Conservation (phyloP, 2,888 invertebrate genomes). For the Drosophila niveifrons region DNA sequence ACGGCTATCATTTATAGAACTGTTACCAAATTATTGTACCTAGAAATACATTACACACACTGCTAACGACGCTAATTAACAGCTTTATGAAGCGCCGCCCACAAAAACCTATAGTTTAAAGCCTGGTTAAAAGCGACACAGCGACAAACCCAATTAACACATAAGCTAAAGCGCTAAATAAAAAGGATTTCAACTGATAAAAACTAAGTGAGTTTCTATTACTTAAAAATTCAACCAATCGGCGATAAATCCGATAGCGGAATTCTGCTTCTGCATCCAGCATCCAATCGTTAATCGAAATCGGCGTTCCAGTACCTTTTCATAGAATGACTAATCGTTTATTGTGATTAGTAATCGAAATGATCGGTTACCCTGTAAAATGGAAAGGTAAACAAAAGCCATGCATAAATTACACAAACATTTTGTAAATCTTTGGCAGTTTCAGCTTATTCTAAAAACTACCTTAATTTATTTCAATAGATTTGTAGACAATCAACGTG, state of each 20-base stretch:
- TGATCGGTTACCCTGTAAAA: not conserved
- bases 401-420: not conserved
- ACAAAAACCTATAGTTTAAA: conserved; percentile 44
- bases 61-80: conserved; percentile 51
- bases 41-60: conserved; percentile 46
- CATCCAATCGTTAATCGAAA: no score
- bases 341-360: not conserved
- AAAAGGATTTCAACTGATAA: conserved; percentile 58
- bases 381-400: not conserved
- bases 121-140: conserved; percentile 36
- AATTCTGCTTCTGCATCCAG: no score
- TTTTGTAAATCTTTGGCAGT: conserved; percentile 3
- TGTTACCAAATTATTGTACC: conserved; percentile 66
- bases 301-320: not conserved
- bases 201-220: conserved; percentile 5
- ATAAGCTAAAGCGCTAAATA: conserved; percentile 62
- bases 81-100: conserved; percentile 44
- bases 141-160: conserved; percentile 29
- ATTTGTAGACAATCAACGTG: not conserved
- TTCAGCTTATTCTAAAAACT: not conserved
- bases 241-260: no score
- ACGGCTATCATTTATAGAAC: conserved; percentile 49
- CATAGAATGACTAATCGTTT: not conserved
- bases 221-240: not conserved
- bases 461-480: not conserved